A percentile compares a stretch with the other conserved stretches of the same genome.
phyloP scores from a whole-genome alignment of 2,888 invertebrate species.

The Drosophila borborema region DNA sequence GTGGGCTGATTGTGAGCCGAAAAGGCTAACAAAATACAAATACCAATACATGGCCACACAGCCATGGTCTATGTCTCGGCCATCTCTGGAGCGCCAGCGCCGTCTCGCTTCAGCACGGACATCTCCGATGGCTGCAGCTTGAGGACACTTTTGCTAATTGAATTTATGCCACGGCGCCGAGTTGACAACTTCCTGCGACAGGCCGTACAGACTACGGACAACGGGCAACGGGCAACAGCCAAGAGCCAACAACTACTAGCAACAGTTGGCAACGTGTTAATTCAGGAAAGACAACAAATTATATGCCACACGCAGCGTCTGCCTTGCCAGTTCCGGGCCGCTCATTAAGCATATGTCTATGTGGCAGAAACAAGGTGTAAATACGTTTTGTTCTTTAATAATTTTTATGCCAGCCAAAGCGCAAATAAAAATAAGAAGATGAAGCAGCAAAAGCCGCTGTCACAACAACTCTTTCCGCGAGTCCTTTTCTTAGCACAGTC shows the following conservation, averaged over 20 bases:
- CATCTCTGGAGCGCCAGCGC: not conserved
- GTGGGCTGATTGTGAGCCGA: conserved; percentile 76
- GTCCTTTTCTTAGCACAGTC: conserved; percentile 34
- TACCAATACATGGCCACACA: conserved; percentile 35
- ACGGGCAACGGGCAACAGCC: not conserved
- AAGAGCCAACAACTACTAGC: conserved; percentile 48
- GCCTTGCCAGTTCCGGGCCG: conserved; percentile 42
- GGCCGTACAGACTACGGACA: not conserved
- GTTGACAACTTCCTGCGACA: conserved; percentile 71
- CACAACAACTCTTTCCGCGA: conserved; percentile 19
- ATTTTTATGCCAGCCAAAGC: conserved; percentile 39
- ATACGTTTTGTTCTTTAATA: conserved; percentile 56
- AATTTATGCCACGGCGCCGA: conserved; percentile 72
- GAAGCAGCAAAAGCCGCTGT: conserved; percentile 5
- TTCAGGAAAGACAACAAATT: conserved; percentile 43
- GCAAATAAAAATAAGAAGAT: conserved; percentile 40
- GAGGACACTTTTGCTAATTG: conserved; percentile 78
- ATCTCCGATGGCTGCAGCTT: conserved; percentile 49
- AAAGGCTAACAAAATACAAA: conserved; percentile 64
- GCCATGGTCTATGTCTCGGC: not conserved
- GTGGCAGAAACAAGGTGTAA: conserved; percentile 72
- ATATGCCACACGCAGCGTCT: conserved; percentile 3
- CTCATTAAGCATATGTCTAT: conserved; percentile 77
- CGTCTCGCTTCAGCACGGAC: conserved; percentile 46
- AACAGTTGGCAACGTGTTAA: conserved; percentile 80